These are phyloP conservation scores for Onychostruthus taczanowskii DNA, from an alignment of 2,113 vertebrate genomes.

Conservation along the genomic window DNA sequence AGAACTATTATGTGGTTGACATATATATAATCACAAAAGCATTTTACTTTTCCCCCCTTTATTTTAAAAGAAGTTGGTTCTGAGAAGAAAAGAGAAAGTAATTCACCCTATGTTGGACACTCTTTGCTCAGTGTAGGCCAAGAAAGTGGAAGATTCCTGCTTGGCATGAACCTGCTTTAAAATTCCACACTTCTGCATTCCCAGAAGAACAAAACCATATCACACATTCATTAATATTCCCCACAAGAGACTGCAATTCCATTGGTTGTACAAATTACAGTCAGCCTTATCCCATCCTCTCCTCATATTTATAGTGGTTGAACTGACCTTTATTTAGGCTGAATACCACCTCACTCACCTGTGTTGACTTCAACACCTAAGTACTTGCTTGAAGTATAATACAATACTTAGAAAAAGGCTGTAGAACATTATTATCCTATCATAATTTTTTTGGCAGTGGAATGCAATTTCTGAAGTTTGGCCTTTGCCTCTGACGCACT, in stretches of 20 bases:
- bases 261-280: not conserved
- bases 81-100: not conserved
- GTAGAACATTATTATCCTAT: not conserved
- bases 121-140: not conserved
- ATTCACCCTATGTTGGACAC: not conserved
- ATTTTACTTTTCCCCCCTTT: not conserved
- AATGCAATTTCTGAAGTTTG: not conserved
- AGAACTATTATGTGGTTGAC: not conserved
- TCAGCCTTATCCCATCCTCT: not conserved
- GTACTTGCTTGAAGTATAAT: not conserved
- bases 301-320: not conserved
- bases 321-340: not conserved
- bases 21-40: not conserved
- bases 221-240: not conserved
- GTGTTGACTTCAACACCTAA: not conserved
- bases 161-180: not conserved
- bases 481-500: not conserved
- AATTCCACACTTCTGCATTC: not conserved
- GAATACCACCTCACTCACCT: not conserved
- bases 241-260: not conserved
- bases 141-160: not conserved
- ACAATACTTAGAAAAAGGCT: not conserved
- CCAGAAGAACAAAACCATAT: not conserved
- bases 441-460: not conserved
- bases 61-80: not conserved